Conservation (phyloP, 2,113 vertebrate genomes). For the Haemorhous mexicanus region DNA sequence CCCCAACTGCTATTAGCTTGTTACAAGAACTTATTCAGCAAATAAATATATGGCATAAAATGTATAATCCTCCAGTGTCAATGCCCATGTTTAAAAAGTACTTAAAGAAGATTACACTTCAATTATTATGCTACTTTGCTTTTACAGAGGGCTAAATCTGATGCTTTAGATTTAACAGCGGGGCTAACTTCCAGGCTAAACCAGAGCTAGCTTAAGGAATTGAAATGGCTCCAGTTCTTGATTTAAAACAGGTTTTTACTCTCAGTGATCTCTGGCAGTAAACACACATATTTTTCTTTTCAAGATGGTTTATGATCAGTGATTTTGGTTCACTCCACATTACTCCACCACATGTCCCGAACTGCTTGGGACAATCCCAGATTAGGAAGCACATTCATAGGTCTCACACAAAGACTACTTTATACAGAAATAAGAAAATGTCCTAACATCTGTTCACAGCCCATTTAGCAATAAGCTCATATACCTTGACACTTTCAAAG, state of each 20-base stretch:
- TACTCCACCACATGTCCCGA: constrained; percentile 46
- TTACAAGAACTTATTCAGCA: not conserved
- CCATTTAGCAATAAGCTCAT: not conserved
- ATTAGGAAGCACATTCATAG: constrained; percentile 2
- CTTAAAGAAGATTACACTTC: constrained; percentile 13
- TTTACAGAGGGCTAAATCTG: constrained; percentile 31
- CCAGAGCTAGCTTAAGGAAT: constrained; percentile 34
- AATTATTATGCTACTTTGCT: constrained; percentile 33
- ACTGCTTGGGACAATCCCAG: constrained; percentile 47
- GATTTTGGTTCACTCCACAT: constrained; percentile 44
- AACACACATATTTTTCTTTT: constrained; percentile 61
- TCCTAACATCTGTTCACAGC: constrained; percentile 14
- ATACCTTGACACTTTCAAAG: not conserved
- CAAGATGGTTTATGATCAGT: constrained; percentile 66
- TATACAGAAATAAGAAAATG: constrained; percentile 29
- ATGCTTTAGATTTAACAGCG: constrained; percentile 30
- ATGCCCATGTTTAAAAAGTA: constrained; percentile 1
- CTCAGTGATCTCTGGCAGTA: constrained; percentile 59
- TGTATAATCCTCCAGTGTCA: not conserved
- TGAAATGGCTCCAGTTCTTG: constrained; percentile 48
- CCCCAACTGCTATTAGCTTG: not conserved
- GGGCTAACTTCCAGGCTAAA: constrained; percentile 33
- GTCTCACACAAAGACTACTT: constrained; percentile 11
- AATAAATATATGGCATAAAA: constrained; percentile 3
- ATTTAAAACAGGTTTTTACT: constrained; percentile 65